These are phyloP conservation scores for Drosophila yooni DNA, from an alignment of 2,888 invertebrate genomes.

Conservation along the genomic window DNA sequence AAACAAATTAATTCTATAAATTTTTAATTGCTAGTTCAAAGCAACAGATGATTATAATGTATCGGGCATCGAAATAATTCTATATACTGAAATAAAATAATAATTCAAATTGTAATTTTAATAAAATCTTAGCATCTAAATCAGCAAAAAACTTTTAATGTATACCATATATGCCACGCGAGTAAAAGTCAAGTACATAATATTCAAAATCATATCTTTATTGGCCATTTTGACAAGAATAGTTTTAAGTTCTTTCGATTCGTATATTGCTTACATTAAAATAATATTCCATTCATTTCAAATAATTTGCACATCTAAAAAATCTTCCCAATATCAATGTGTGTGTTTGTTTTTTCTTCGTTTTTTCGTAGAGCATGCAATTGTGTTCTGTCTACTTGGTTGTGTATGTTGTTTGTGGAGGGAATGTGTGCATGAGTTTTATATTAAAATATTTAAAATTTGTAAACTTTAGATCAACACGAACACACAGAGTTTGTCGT, in stretches of 20 bases:
- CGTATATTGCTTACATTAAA: constrained; percentile 52
- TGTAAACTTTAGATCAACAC: constrained; percentile 48
- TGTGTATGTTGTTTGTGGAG: constrained; percentile 24
- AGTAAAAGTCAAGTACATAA: background rate
- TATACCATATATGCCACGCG: background rate
- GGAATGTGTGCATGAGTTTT: constrained; percentile 54
- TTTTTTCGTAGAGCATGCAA: constrained; percentile 7
- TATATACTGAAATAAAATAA: background rate
- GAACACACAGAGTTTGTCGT: constrained; percentile 57
- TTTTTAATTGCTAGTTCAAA: background rate
- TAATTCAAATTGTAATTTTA: background rate
- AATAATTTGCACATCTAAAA: constrained; percentile 61
- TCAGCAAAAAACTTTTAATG: background rate
- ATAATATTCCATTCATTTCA: constrained; percentile 52
- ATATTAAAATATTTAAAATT: constrained; percentile 56
- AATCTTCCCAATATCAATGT: constrained; percentile 41
- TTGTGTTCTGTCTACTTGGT: constrained; percentile 9
- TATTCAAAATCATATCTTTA: constrained; percentile 76
- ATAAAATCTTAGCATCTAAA: background rate
- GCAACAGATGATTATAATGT: background rate
- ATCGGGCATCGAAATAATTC: background rate
- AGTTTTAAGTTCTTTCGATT: constrained; percentile 69
- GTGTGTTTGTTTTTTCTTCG: background rate
- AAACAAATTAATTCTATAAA: background rate
- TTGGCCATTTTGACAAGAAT: constrained; percentile 85